These are phyloP conservation scores for Triplophysa rosa DNA, from an alignment of 2,113 vertebrate genomes.

Conservation along the genomic window DNA sequence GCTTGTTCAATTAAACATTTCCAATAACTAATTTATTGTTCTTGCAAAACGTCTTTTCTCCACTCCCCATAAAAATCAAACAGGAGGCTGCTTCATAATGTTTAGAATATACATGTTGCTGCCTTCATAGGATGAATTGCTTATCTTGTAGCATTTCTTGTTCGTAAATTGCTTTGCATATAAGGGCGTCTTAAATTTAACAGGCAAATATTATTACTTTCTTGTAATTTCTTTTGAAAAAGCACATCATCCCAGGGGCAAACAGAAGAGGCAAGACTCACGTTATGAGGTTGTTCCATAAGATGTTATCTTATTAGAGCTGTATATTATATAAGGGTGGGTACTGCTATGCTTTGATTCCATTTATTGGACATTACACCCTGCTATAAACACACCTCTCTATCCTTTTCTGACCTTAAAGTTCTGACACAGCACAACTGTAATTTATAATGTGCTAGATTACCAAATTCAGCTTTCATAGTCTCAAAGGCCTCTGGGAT, in stretches of 20 bases:
- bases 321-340: background rate
- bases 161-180: background rate
- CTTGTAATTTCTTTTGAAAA: background rate
- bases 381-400: background rate
- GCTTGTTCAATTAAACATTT: no score
- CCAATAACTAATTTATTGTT: no score
- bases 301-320: background rate
- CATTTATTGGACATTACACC: background rate
- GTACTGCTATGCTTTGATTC: background rate
- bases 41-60: background rate
- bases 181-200: background rate
- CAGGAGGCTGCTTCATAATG: no score
- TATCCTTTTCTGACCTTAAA: background rate
- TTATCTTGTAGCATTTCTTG: background rate
- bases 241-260: background rate
- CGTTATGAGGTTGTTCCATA: background rate
- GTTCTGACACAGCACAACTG: slow-evolving; percentile 3
- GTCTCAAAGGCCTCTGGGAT: background rate
- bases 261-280: background rate
- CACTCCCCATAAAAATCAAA: no score
- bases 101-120: no score
- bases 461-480: background rate
- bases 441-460: background rate
- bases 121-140: background rate
- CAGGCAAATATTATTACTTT: background rate